Base-by-base conservation (phyloP, 1,140 invertebrate genomes). In the Theocolax elegans region DNA sequence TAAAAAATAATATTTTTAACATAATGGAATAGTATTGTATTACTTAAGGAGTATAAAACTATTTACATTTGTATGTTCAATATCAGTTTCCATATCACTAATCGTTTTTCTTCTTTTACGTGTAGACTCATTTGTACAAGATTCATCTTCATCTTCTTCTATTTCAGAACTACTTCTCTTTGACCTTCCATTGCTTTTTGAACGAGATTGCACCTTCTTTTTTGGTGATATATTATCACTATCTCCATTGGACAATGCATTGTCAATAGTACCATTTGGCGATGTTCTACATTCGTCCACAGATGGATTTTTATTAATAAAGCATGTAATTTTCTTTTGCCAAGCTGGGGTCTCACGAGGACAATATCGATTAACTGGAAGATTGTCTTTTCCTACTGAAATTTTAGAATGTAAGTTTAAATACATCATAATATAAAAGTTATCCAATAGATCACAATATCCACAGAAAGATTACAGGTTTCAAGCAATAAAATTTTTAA, bases 291-390 rank as follows among this genome's bases (percentile, higher is more conserved):
- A 56, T 27, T 56, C 27, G 23, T 17, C 10, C 2, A 46, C 21
- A 31, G 0, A 10, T 15, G 15, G 2, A 53, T 63, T 44, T 63
- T 35, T 69, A 17, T 71, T 38, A 58, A 31, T 48, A 38, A 71
- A 71, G n/a, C 4, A 59, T 21, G 62, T 71, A 23, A 71, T 71
- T 9, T 65, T 65, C 13, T 71, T 71, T 38, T 71, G 69, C 69
- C 69, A 71, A 17, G 29, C 9, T 35, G 69, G 69, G 27, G 62
- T 71, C 7, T 65, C 62, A 19, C 69, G 23, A 31, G 69, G 69
- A 60, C 56, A 65, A 15, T 65, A 65, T 38, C 62, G 40, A 71
- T 71, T 71, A 9, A 54, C 54, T 6, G 69, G 69, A 44, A 65
- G 49, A 66, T 59, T 49, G 17, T 66, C 69, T 60, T 71, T 71